Percentiles rank a stretch among this genome's conserved stretches.
phyloP scores from a whole-genome alignment of 2,797 vertebrate species.

The Hoplostethus atlanticus region DNA sequence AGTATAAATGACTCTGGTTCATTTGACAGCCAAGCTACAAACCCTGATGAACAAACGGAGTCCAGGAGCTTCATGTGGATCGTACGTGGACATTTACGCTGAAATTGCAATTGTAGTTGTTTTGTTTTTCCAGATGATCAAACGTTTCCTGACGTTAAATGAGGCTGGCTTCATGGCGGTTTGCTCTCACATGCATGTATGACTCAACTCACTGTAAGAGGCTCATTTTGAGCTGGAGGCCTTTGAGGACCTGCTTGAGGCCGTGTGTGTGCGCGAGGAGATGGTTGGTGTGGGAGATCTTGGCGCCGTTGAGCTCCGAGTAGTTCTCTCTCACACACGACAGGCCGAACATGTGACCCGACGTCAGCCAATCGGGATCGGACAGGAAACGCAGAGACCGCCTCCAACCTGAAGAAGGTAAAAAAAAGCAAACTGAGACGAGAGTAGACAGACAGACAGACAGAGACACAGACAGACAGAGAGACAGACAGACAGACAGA shows the following conservation, averaged over 20 bases:
- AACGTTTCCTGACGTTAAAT: too few relatives aligned
- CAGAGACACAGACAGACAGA: neutral
- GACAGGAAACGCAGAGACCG: constrained; percentile 91
- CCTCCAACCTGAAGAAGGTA: constrained; percentile 86
- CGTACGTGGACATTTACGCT: too few relatives aligned
- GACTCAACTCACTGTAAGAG: constrained; percentile 89
- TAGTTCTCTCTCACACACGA: constrained; percentile 96
- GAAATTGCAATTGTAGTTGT: too few relatives aligned
- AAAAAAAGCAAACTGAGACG: neutral
- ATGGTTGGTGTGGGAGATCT: constrained; percentile 92
- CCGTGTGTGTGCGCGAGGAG: constrained; percentile 92
- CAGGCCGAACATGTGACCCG: constrained; percentile 95
- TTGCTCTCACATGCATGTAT: too few relatives aligned
- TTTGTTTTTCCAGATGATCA: too few relatives aligned
- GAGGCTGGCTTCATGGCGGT: too few relatives aligned
- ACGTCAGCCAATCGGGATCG: constrained; percentile 92
- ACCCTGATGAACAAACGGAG: too few relatives aligned
- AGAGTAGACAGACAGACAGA: neutral
- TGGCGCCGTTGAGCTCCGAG: constrained; percentile 93
- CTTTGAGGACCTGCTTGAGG: constrained; percentile 91
- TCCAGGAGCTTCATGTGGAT: too few relatives aligned
- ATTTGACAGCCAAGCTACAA: too few relatives aligned
- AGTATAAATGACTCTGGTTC: too few relatives aligned
- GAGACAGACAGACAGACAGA: neutral
- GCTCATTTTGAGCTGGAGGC: constrained; percentile 95